Conservation (phyloP, 2,888 invertebrate genomes). For the Thysanoteuthis rhombus region DNA sequence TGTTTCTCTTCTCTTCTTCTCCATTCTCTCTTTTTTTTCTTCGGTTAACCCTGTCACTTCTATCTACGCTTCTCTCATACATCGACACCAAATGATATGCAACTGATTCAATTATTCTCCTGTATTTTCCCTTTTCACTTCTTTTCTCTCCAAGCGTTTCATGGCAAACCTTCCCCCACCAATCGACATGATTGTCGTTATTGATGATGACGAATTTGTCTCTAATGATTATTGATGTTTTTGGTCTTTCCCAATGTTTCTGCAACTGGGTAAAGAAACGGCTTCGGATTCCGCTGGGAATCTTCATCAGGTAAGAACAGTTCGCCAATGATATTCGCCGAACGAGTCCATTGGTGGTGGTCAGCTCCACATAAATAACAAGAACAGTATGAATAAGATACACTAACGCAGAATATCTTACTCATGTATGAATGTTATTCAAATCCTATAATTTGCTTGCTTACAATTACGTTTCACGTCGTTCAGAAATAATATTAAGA, state of each 20-base stretch:
- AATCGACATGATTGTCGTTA: background rate
- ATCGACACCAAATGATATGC: background rate
- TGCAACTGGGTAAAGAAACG: background rate
- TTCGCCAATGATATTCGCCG: background rate
- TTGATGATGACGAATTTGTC: background rate
- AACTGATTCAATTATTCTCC: background rate
- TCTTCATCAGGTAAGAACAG: background rate
- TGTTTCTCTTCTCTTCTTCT: background rate
- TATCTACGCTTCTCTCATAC: background rate
- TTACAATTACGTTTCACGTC: no score
- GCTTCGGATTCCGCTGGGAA: background rate
- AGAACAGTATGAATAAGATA: background rate
- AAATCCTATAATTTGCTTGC: background rate
- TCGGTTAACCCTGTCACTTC: background rate
- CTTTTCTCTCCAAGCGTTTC: background rate
- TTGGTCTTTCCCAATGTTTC: background rate
- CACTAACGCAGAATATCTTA: background rate
- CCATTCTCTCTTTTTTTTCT: background rate
- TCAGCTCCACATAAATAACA: background rate
- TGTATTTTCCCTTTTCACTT: background rate
- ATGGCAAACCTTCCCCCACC: fast-evolving
- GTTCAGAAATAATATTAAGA: no score
- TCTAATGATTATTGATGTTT: background rate
- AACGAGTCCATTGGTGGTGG: background rate
- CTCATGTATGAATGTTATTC: background rate